These are phyloP conservation scores for Rhynchomys soricoides DNA, from an alignment of 2,113 vertebrate genomes.

Conservation along the genomic window DNA sequence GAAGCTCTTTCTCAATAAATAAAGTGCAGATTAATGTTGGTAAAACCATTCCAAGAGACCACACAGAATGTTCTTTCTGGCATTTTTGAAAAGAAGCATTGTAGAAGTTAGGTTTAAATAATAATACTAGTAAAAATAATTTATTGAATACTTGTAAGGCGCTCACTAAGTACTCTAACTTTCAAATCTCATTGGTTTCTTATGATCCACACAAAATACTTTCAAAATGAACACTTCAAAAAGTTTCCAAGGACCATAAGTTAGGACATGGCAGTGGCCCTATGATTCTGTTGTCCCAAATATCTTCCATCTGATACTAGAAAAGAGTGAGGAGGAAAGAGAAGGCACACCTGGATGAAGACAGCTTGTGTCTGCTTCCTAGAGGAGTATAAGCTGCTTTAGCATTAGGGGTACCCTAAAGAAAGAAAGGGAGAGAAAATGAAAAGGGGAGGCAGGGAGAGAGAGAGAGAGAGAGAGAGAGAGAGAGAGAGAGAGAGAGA, in stretches of 20 bases:
- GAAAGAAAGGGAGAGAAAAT: too few species aligned
- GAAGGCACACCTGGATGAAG: not conserved
- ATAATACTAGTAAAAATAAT: not conserved
- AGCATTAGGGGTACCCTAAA: not conserved
- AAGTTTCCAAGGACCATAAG: not conserved
- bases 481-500: not conserved
- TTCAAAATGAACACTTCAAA: not conserved
- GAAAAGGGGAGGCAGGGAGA: fast-evolving
- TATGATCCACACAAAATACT: not conserved
- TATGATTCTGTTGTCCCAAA: not conserved
- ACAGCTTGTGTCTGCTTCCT: not conserved
- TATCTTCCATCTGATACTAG: not conserved
- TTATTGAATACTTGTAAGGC: not conserved
- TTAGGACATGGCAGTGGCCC: not conserved
- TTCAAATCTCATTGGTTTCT: not conserved
- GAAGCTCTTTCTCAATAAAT: not conserved
- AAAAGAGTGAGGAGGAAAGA: not conserved
- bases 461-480: too few species aligned
- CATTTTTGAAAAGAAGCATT: not conserved
- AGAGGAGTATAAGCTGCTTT: not conserved
- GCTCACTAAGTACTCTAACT: not conserved
- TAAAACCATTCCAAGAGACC: not conserved
- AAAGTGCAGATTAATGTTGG: not conserved
- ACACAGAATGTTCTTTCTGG: not conserved
- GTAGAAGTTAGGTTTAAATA: not conserved